Evolutionary conservation across 2,113 vertebrate species (phyloP).

Genomic region (Oxygymnocypris stewartii): DNA sequence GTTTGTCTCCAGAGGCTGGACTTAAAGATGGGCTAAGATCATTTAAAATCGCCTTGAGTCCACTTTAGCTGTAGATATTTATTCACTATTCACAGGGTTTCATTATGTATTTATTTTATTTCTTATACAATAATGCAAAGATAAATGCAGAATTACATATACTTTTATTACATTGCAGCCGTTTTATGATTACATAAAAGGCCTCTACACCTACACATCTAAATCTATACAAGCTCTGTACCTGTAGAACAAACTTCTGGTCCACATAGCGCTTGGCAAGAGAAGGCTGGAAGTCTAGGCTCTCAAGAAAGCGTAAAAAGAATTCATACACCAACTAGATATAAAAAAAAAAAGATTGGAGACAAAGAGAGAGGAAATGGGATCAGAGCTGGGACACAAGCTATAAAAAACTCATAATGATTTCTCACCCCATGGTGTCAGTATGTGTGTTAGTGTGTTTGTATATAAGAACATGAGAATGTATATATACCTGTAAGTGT

Average conservation of each 20-base stretch:
- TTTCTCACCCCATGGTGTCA: constrained; percentile 60
- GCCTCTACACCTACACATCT: background rate
- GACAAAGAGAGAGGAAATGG: constrained; percentile 22
- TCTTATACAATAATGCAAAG: background rate
- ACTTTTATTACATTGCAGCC: background rate
- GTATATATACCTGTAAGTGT: constrained; percentile 82
- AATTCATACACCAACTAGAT: constrained; percentile 90
- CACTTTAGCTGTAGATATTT: background rate
- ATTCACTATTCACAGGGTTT: background rate
- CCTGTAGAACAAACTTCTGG: constrained; percentile 93
- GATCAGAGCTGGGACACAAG: background rate
- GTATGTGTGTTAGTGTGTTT: constrained; percentile 61
- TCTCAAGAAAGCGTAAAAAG: constrained; percentile 92
- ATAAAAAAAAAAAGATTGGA: background rate
- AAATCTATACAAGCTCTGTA: constrained; percentile 59
- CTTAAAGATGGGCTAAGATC: background rate
- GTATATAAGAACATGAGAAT: background rate
- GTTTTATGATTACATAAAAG: background rate
- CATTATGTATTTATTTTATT: background rate
- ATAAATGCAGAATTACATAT: background rate
- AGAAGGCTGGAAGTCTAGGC: constrained; percentile 90
- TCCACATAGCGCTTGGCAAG: constrained; percentile 93
- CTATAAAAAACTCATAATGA: background rate
- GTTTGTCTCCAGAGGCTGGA: background rate
- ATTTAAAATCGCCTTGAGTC: background rate